Percentiles rank a stretch among this genome's conserved stretches.
Conservation (phyloP, 2,888 invertebrate species). For the Panorpa germanica region DNA sequence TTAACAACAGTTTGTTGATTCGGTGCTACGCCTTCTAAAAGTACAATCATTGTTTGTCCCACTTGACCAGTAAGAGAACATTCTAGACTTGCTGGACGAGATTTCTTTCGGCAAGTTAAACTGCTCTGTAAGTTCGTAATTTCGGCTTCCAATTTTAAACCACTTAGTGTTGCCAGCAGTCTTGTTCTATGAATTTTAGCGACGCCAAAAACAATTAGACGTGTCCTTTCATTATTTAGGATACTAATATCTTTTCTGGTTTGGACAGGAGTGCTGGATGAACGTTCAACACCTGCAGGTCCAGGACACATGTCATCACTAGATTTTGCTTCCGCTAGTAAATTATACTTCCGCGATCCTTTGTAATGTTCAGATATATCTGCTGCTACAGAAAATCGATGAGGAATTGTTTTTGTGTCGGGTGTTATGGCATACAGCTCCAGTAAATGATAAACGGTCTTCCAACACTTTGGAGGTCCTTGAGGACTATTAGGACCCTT, state of each 20-base stretch:
- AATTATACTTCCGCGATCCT: slow-evolving; percentile 33
- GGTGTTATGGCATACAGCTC: slow-evolving; percentile 90
- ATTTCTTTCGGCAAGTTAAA: slow-evolving; percentile 75
- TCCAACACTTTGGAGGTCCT: slow-evolving; percentile 71
- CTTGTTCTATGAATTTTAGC: slow-evolving; percentile 72
- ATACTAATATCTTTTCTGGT: slow-evolving; percentile 2
- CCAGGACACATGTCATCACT: slow-evolving; percentile 32
- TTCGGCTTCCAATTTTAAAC: slow-evolving; percentile 86
- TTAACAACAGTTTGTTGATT: slow-evolving; percentile 89
- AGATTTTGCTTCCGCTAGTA: slow-evolving; percentile 31
- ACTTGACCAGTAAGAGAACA: slow-evolving; percentile 77
- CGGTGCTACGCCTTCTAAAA: slow-evolving; percentile 78
- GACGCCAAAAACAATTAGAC: slow-evolving; percentile 72
- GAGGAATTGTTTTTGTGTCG: slow-evolving; percentile 80
- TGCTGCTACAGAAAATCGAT: slow-evolving; percentile 51
- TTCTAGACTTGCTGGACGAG: slow-evolving; percentile 47
- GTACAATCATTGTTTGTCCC: slow-evolving; percentile 78
- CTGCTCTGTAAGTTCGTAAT: slow-evolving; percentile 83
- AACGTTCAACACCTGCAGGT: slow-evolving; percentile 20
- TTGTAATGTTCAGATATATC: slow-evolving; percentile 54
- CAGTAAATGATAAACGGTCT: slow-evolving; percentile 78
- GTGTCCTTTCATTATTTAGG: slow-evolving; percentile 40
- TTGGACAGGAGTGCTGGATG: slow-evolving; percentile 9
- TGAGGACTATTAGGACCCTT: slow-evolving; percentile 16
- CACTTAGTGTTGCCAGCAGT: slow-evolving; percentile 76